These are phyloP conservation scores for Scaptomyza pallida DNA, from an alignment of 1,140 invertebrate species.

Conservation along the genomic window DNA sequence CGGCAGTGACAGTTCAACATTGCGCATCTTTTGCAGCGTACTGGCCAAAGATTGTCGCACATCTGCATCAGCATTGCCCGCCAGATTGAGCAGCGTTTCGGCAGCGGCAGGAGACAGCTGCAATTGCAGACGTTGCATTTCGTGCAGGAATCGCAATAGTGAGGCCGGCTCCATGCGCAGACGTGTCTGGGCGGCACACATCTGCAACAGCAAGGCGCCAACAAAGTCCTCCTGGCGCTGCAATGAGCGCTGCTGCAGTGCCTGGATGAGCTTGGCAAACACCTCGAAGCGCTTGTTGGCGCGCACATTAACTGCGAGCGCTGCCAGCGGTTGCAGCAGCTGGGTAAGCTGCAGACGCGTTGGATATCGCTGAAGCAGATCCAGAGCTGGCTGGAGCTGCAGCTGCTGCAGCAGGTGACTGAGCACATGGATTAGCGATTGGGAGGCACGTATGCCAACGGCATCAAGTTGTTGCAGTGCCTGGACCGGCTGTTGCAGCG, in stretches of 20 bases:
- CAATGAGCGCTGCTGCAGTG: conserved; percentile 46
- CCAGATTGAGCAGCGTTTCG: conserved; percentile 35
- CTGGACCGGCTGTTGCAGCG: conserved; percentile 65
- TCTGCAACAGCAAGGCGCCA: conserved; percentile 61
- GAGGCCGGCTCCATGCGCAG: conserved; percentile 52
- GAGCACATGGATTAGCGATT: conserved; percentile 78
- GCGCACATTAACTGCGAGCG: conserved; percentile 59
- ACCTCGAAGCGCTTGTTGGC: conserved; percentile 68
- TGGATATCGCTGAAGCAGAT: conserved; percentile 69
- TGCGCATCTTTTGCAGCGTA: conserved; percentile 58
- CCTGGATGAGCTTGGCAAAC: conserved; percentile 56
- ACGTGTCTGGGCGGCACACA: conserved; percentile 61
- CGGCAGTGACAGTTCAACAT: conserved; percentile 35
- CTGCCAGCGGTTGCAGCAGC: conserved; percentile 48
- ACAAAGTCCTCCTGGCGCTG: conserved; percentile 64
- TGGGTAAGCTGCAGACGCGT: conserved; percentile 56
- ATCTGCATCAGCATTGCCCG: conserved; percentile 11
- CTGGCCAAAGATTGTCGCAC: conserved; percentile 35
- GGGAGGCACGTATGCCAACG: conserved; percentile 65
- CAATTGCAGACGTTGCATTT: conserved; percentile 57
- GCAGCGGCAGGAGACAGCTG: conserved; percentile 63
- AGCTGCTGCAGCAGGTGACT: conserved; percentile 76
- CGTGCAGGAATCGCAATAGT: conserved; percentile 59
- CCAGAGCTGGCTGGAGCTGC: conserved; percentile 57
- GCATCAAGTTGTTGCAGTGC: conserved; percentile 80